Percentiles rank a stretch among this genome's conserved stretches.
Conservation (phyloP, 2,113 vertebrate genomes). For the Mixornis gularis region DNA sequence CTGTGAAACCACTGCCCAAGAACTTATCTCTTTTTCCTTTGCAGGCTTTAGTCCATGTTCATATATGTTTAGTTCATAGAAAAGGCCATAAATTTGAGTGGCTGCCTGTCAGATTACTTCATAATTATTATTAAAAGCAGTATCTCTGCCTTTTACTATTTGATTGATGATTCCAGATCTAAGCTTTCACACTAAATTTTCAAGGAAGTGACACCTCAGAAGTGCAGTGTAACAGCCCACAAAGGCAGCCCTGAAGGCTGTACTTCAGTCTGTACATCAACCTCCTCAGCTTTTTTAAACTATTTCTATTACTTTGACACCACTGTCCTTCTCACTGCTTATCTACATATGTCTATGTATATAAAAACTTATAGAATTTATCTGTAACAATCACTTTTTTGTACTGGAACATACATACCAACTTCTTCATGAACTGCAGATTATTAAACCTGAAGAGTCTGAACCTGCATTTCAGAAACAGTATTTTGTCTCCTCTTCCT, state of each 20-base stretch:
- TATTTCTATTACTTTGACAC: background rate
- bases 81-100: background rate
- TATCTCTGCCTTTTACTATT: background rate
- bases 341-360: background rate
- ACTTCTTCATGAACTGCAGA: background rate
- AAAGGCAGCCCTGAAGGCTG: background rate
- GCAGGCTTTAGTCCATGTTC: background rate
- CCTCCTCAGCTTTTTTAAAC: background rate
- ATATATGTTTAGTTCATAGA: background rate
- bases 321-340: background rate
- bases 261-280: background rate
- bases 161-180: background rate
- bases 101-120: background rate
- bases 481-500: background rate
- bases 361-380: background rate
- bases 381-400: background rate
- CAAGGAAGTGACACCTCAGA: background rate
- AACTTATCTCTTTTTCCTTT: background rate
- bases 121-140: background rate
- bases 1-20: background rate
- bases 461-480: background rate
- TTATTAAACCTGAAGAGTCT: background rate
- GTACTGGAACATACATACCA: background rate
- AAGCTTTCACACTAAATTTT: background rate
- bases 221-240: background rate